These are phyloP conservation scores for Apis dorsata DNA, from an alignment of 1,140 invertebrate genomes.

Conservation along the genomic window DNA sequence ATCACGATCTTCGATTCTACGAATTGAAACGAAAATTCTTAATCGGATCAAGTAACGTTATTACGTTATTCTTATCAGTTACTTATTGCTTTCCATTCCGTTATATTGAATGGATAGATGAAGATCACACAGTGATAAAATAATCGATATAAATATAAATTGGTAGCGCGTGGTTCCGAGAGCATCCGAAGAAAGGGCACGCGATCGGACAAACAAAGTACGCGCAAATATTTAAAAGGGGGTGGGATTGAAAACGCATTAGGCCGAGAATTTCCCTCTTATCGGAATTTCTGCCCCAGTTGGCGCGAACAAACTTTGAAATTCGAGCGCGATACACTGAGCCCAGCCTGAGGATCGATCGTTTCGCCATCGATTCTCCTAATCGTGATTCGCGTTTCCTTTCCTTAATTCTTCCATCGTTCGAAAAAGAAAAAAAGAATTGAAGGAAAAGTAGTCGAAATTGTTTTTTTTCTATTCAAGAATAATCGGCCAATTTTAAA, in stretches of 20 bases:
- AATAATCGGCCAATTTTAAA: no score
- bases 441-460: no score
- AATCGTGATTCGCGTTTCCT: no score
- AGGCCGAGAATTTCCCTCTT: constrained; percentile 20
- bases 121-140: neutral
- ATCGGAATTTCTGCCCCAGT: constrained; percentile 28
- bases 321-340: neutral
- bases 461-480: no score
- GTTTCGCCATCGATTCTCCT: neutral
- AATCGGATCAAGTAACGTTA: no score
- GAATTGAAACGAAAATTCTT: no score
- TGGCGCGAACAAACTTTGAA: constrained; percentile 24
- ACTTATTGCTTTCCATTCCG: no score
- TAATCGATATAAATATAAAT: neutral
- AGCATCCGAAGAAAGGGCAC: neutral
- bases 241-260: constrained; percentile 10
- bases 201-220: neutral
- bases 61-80: no score
- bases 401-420: no score
- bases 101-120: neutral
- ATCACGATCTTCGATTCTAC: no score
- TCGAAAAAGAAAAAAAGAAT: no score
- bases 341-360: neutral
- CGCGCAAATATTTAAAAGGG: neutral
- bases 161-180: neutral